A percentile compares a stretch with the other conserved stretches of the same genome.
phyloP scores from a whole-genome alignment of 2,797 vertebrate genomes.

The Cyclura pinguis region DNA sequence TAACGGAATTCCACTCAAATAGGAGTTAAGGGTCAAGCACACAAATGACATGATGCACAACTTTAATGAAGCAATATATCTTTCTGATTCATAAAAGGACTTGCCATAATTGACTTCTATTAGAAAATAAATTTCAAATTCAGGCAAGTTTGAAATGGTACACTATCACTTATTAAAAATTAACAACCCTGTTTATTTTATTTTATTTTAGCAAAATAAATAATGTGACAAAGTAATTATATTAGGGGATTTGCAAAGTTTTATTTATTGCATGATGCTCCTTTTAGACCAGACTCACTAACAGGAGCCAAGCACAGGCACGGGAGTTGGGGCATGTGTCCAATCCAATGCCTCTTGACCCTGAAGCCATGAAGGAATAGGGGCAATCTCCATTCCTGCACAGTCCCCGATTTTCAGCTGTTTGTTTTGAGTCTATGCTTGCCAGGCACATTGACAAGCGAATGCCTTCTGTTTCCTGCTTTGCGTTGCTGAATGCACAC shows the following conservation, averaged over 20 bases:
- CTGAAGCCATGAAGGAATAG: not conserved
- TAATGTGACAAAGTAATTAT: slow-evolving; percentile 17
- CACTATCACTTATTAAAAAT: slow-evolving; percentile 5
- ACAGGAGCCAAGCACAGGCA: not conserved
- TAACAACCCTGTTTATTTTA: not conserved
- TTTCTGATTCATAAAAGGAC: slow-evolving; percentile 28
- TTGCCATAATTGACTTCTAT: not conserved
- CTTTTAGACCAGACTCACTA: not conserved
- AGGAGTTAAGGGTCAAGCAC: not conserved
- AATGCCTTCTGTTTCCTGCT: too few species aligned
- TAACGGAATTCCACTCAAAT: slow-evolving; percentile 20
- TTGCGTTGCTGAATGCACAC: too few species aligned
- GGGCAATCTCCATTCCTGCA: too few species aligned
- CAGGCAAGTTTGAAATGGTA: slow-evolving; percentile 2
- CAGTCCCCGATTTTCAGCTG: not conserved
- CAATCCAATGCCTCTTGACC: not conserved
- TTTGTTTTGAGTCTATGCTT: not conserved
- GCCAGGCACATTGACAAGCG: not conserved
- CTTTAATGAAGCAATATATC: not conserved
- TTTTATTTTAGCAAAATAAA: too few species aligned
- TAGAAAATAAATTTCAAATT: not conserved
- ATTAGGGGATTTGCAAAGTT: not conserved
- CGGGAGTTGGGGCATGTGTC: not conserved
- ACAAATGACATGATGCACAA: slow-evolving; percentile 9
- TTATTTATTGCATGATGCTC: slow-evolving; percentile 34